Evolutionary conservation across 2,113 vertebrate genomes (phyloP).

Genomic region (Carassius gibelio): DNA sequence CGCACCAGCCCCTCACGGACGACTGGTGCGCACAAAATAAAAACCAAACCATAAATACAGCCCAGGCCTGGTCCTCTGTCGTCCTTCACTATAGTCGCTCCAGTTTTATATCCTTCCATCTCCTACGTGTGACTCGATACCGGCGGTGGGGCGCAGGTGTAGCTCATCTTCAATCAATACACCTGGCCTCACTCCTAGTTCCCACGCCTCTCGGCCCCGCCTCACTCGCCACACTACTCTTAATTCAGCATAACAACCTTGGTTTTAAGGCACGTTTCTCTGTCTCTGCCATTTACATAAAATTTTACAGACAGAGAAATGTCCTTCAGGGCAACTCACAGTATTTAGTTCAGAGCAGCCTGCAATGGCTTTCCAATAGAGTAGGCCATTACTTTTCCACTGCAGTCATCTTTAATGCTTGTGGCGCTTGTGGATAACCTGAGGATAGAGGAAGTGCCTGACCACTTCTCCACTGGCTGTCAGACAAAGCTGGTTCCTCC

Average conservation of each 20-base stretch:
- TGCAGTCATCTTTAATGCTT: conserved; percentile 22
- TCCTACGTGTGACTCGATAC: too few relatives aligned
- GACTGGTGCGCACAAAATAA: too few relatives aligned
- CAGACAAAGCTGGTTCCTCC: conserved; percentile 18
- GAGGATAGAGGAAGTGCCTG: conserved; percentile 9
- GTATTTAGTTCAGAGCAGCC: conserved; percentile 8
- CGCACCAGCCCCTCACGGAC: too few relatives aligned
- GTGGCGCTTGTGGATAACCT: conserved; percentile 22
- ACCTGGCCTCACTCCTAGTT: too few relatives aligned
- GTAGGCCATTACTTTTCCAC: conserved; percentile 22
- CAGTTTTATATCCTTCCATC: too few relatives aligned
- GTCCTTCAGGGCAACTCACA: background rate
- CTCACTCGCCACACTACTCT: background rate
- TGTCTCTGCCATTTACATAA: background rate
- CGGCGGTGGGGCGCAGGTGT: too few relatives aligned
- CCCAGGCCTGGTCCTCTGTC: too few relatives aligned
- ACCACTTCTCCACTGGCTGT: conserved; percentile 33
- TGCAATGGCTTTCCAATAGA: conserved; percentile 26
- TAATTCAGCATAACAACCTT: background rate
- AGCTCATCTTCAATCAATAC: too few relatives aligned
- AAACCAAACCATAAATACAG: too few relatives aligned
- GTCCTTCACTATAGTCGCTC: too few relatives aligned
- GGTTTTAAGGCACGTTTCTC: background rate
- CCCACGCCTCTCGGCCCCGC: too few relatives aligned
- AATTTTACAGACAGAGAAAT: background rate